Evolutionary conservation across 2,113 vertebrate species (phyloP).

Genomic region (Eurypyga helias): DNA sequence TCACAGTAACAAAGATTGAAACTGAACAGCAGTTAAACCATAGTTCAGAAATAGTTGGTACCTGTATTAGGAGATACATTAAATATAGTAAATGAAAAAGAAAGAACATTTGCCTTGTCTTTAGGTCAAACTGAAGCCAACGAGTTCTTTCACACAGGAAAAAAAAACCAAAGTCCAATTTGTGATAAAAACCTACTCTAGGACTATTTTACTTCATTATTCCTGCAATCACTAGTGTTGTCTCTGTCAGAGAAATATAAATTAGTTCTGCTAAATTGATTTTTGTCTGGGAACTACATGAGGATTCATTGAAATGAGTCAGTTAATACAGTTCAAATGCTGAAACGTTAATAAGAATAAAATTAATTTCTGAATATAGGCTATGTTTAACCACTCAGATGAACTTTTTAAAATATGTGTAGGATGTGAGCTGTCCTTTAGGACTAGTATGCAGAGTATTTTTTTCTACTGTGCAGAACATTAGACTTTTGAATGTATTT

Average conservation of each 20-base stretch:
- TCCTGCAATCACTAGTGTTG: background rate
- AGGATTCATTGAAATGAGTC: background rate
- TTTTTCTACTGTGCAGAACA: background rate
- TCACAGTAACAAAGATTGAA: background rate
- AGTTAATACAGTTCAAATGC: background rate
- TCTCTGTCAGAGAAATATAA: background rate
- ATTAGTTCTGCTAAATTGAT: background rate
- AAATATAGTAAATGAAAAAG: background rate
- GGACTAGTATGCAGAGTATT: background rate
- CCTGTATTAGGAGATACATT: background rate
- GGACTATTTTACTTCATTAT: background rate
- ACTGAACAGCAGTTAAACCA: background rate
- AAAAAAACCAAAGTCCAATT: background rate
- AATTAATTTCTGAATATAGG: background rate
- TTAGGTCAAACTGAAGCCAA: background rate
- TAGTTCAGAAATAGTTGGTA: background rate
- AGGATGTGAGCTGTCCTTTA: background rate
- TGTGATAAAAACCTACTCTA: background rate
- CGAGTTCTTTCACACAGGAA: background rate
- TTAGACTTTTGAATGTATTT: background rate
- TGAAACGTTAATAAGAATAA: background rate
- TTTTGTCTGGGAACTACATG: background rate
- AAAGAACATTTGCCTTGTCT: background rate
- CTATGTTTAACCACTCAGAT: background rate
- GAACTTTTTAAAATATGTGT: background rate